Percentiles rank a stretch among this genome's conserved stretches.
Conservation (phyloP, 2,113 vertebrate species). For the Merops nubicus region DNA sequence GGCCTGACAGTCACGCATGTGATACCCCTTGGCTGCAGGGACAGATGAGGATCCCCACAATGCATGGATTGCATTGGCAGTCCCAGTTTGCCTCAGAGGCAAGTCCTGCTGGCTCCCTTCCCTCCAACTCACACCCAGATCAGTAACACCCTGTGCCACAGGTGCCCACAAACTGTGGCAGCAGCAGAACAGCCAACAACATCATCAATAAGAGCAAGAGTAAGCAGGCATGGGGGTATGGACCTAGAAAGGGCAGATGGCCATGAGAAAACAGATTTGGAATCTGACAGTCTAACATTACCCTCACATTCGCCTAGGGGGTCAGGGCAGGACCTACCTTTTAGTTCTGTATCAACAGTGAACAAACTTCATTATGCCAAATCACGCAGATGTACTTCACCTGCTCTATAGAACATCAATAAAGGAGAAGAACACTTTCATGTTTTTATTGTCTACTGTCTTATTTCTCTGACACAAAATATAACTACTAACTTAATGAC, state of each 20-base stretch:
- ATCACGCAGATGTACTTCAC: neutral
- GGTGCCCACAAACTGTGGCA: neutral
- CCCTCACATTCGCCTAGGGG: neutral
- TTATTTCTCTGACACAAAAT: neutral
- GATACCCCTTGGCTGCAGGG: neutral
- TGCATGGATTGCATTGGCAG: accelerated
- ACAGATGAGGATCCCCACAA: accelerated
- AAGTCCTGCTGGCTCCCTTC: neutral
- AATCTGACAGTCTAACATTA: neutral
- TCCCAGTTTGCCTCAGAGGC: neutral
- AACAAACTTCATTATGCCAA: neutral
- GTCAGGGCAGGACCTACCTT: too few species aligned
- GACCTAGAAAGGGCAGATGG: neutral
- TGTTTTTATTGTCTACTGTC: neutral
- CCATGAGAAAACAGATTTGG: neutral
- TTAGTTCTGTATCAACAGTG: neutral
- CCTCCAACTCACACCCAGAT: neutral
- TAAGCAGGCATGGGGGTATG: neutral
- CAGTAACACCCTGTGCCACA: neutral
- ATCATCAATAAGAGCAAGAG: neutral
- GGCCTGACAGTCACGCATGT: accelerated
- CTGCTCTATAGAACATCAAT: neutral
- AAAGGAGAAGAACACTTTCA: neutral
- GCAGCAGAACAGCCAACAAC: neutral
- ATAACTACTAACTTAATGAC: neutral